phyloP scores from a whole-genome alignment of 2,888 invertebrate species.

The Celastrina argiolus region DNA sequence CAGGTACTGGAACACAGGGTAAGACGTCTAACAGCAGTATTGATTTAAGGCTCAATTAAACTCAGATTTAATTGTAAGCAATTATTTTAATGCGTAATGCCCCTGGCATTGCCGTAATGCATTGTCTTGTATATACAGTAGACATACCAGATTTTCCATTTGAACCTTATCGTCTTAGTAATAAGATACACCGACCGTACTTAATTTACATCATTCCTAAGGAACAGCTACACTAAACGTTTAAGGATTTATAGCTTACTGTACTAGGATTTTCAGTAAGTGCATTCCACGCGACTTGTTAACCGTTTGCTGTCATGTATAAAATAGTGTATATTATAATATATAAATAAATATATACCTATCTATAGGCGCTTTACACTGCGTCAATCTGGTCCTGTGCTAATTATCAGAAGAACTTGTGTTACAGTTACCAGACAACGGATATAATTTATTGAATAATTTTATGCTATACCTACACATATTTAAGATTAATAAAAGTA shows the following conservation, averaged over 20 bases:
- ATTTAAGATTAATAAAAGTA: no score
- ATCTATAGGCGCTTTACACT: no score
- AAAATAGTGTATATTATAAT: no score
- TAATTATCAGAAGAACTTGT: no score
- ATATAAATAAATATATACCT: no score
- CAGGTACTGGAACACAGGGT: no score
- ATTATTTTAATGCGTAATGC: not conserved
- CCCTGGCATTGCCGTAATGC: not conserved
- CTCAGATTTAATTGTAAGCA: conserved; percentile 8
- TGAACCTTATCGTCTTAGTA: not conserved
- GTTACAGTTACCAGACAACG: no score
- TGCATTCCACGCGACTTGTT: not conserved
- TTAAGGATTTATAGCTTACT: not conserved
- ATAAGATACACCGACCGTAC: not conserved
- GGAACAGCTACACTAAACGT: not conserved
- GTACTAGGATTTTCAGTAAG: not conserved
- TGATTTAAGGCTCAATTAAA: conserved; percentile 19
- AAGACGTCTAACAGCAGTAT: no score
- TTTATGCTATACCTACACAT: no score
- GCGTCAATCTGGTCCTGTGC: no score
- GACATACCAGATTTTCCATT: not conserved
- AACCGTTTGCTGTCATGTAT: no score
- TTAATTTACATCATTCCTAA: not conserved
- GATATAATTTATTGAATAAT: no score
- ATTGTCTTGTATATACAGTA: not conserved